Evolutionary conservation across 2,797 vertebrate genomes (phyloP).

Genomic region (Bryconaethiops microstoma): DNA sequence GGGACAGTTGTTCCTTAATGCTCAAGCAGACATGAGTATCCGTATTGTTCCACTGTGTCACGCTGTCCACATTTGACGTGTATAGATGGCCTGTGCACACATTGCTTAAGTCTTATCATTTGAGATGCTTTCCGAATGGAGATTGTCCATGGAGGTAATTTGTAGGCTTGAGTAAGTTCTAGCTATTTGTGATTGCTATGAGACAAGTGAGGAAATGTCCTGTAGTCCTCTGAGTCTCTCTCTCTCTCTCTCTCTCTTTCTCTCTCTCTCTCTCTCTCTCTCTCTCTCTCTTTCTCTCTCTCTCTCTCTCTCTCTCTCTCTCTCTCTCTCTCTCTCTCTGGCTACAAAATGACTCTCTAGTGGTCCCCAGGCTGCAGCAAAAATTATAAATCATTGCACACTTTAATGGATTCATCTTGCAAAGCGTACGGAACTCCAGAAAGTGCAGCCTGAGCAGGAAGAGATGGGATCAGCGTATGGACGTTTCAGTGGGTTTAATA

Average conservation of each 20-base stretch:
- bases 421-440: conserved; percentile 31
- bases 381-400: conserved; percentile 54
- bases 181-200: conserved; percentile 17
- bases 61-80: background rate
- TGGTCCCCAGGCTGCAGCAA: conserved; percentile 34
- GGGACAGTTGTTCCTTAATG: background rate
- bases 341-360: conserved; percentile 32
- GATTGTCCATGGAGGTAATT: conserved; percentile 19
- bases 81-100: background rate
- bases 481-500: conserved; percentile 44
- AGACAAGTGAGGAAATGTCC: conserved; percentile 33
- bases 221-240: background rate
- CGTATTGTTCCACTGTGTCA: background rate
- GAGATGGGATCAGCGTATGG: conserved; percentile 23
- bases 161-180: conserved; percentile 17
- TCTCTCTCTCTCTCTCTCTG: conserved; percentile 5
- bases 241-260: conserved; percentile 6
- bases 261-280: conserved; percentile 7
- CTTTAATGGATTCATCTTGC: conserved; percentile 55
- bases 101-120: conserved; percentile 10
- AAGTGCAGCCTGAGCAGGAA: conserved; percentile 46
- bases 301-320: conserved; percentile 2
- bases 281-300: background rate
- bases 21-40: background rate
- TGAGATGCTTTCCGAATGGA: background rate